Conservation (phyloP, 2,113 vertebrate species). For the Bucco capensis region DNA sequence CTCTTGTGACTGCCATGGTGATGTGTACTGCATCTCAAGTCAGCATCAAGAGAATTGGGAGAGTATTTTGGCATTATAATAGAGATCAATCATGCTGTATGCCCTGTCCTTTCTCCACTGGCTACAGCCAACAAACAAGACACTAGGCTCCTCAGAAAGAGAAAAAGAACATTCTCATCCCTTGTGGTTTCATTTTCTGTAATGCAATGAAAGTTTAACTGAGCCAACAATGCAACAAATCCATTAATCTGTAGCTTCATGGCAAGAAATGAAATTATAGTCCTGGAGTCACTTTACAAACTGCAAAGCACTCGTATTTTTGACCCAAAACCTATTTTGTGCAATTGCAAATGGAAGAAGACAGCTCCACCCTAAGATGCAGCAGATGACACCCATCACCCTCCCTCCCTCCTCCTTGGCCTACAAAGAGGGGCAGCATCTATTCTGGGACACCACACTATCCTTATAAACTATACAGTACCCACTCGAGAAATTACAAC, state of each 20-base stretch:
- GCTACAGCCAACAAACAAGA: not conserved
- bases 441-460: not conserved
- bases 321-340: not conserved
- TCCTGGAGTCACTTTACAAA: not conserved
- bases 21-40: not conserved
- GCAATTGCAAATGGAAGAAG: not conserved
- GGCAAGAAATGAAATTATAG: not conserved
- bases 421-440: not conserved
- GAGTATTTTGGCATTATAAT: not conserved
- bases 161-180: not conserved
- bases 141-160: not conserved
- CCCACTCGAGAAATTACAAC: not conserved
- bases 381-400: not conserved
- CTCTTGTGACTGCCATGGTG: not conserved
- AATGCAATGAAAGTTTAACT: not conserved
- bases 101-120: not conserved
- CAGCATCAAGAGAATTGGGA: not conserved
- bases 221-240: not conserved
- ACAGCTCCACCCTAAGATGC: not conserved
- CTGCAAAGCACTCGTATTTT: not conserved
- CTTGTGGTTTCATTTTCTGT: not conserved
- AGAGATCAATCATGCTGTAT: not conserved
- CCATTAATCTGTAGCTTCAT: not conserved
- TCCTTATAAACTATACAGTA: not conserved
- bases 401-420: not conserved